Evolutionary conservation across 2,113 vertebrate species (phyloP).

Genomic region (Tragelaphus scriptus): DNA sequence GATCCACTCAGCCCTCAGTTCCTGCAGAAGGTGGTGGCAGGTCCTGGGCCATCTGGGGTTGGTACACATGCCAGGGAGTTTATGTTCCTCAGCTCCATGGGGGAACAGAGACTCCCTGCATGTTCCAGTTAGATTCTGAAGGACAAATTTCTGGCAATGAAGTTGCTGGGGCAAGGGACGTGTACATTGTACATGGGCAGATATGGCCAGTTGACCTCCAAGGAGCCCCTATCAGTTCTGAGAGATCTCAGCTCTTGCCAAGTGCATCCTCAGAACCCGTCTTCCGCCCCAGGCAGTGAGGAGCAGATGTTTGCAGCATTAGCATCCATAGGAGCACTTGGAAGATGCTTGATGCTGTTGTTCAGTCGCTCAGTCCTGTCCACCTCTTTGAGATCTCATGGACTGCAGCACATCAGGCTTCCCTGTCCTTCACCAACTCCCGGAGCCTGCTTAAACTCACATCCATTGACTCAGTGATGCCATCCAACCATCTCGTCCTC

Average conservation of each 20-base stretch:
- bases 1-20: background rate
- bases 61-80: background rate
- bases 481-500: background rate
- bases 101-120: background rate
- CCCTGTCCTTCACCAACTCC: background rate
- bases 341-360: background rate
- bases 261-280: background rate
- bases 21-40: background rate
- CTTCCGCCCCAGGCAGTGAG: background rate
- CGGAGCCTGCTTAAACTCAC: background rate
- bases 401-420: background rate
- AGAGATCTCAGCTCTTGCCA: background rate
- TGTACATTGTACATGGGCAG: background rate
- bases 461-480: background rate
- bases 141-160: background rate
- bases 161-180: background rate
- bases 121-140: background rate
- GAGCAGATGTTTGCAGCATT: accelerated
- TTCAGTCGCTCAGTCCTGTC: background rate
- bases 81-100: background rate
- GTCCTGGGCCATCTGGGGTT: background rate
- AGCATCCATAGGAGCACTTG: background rate
- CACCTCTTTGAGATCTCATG: background rate
- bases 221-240: accelerated
- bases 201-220: background rate